A percentile compares a stretch with the other conserved stretches of the same genome.
These are phyloP conservation scores for Fragum whitleyi DNA, from an alignment of 2,888 invertebrate species.

Conservation along the genomic window DNA sequence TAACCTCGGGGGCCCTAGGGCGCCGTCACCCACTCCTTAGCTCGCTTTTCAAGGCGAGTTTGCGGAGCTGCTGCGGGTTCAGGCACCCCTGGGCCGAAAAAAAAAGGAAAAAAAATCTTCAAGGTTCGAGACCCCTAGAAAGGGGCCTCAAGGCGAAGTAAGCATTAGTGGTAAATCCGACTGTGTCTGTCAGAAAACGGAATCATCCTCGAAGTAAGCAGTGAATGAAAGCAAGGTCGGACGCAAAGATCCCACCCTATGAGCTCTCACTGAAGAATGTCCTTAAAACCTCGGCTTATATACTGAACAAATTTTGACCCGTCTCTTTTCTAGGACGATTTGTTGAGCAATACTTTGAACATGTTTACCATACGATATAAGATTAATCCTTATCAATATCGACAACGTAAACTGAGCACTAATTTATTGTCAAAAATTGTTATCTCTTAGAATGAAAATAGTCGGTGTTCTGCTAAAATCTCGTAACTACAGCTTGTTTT, in stretches of 20 bases:
- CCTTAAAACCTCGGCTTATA: not conserved
- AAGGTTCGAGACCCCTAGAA: conserved; percentile 19
- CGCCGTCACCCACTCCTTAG: conserved; percentile 25
- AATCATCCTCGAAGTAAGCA: conserved; percentile 23
- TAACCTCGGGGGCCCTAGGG: conserved; percentile 21
- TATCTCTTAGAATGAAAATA: no score
- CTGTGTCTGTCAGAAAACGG: not conserved
- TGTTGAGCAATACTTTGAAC: not conserved
- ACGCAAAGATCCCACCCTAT: conserved; percentile 15
- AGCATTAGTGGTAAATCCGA: conserved; percentile 10
- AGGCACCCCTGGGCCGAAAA: conserved; percentile 5
- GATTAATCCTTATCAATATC: no score
- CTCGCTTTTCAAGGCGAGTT: conserved; percentile 15
- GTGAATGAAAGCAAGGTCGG: conserved; percentile 26
- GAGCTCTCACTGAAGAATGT: conserved; percentile 9
- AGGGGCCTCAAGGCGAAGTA: conserved; percentile 19
- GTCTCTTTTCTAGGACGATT: not conserved
- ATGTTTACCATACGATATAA: not conserved
- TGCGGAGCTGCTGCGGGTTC: conserved; percentile 22
- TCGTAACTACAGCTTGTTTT: no score
- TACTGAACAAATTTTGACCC: not conserved
- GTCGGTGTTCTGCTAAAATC: no score
- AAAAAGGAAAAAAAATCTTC: conserved; percentile 19
- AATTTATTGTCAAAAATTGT: no score
- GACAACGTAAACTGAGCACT: no score